Percentiles rank a stretch among this genome's conserved stretches.
Conservation (phyloP, 1,140 invertebrate genomes). For the Wasmannia auropunctata region DNA sequence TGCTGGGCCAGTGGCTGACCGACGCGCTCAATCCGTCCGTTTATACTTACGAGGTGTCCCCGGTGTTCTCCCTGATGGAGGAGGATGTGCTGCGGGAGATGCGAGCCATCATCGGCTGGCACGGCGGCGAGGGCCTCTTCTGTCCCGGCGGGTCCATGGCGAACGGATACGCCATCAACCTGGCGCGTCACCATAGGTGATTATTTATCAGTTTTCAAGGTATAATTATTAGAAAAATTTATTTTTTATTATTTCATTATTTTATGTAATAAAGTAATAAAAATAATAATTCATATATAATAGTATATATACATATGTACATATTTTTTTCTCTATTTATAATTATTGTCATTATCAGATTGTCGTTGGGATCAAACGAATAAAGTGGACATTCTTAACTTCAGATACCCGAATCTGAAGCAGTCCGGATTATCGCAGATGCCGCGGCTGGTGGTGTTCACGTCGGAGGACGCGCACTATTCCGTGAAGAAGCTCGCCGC, state of each 20-base stretch:
- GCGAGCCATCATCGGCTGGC: constrained; percentile 94
- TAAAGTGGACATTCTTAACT: background rate
- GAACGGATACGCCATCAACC: constrained; percentile 97
- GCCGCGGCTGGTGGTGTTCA: constrained; percentile 91
- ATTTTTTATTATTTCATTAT: background rate
- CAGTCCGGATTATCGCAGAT: constrained; percentile 89
- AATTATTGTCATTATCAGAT: background rate
- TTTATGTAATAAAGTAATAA: background rate
- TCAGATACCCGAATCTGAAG: constrained; percentile 84
- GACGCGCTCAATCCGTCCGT: constrained; percentile 95
- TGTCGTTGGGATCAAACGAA: background rate
- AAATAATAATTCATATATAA: too few species aligned
- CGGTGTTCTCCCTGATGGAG: constrained; percentile 95
- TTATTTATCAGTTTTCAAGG: constrained; percentile 24
- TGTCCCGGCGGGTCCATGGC: constrained; percentile 98
- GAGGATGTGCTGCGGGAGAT: constrained; percentile 93
- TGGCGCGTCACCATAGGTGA: constrained; percentile 90
- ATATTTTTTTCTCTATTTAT: background rate
- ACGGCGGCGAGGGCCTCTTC: constrained; percentile 94
- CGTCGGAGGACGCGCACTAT: constrained; percentile 97
- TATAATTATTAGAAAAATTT: constrained; percentile 15
- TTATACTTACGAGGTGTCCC: constrained; percentile 96
- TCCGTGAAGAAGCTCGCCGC: constrained; percentile 95
- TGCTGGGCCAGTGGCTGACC: constrained; percentile 94
- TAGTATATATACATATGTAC: too few species aligned